Evolutionary conservation across 1,140 invertebrate genomes (phyloP).

Genomic region (Drosophila pandora): DNA sequence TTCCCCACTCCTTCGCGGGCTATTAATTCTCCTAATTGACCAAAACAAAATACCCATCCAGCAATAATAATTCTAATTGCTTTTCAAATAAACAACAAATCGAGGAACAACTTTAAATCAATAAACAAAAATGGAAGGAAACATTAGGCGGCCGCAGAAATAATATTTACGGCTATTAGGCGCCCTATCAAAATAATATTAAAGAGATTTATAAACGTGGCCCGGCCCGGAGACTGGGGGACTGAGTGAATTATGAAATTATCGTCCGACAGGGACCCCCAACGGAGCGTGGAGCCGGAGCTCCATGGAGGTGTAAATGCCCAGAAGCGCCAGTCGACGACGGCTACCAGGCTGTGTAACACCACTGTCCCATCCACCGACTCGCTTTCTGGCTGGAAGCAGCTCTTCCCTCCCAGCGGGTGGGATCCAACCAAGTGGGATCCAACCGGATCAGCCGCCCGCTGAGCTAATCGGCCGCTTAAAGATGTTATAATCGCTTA

Average conservation of each 20-base stretch:
- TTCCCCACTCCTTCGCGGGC: constrained; percentile 11
- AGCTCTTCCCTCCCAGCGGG: constrained; percentile 37
- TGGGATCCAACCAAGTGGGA: constrained; percentile 9
- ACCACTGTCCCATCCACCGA: constrained; percentile 7
- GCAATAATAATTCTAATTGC: constrained; percentile 82
- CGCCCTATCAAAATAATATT: constrained; percentile 82
- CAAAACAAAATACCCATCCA: constrained; percentile 40
- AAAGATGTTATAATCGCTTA: constrained; percentile 82
- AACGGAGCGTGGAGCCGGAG: constrained; percentile 35
- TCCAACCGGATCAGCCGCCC: constrained; percentile 35
- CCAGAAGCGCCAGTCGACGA: constrained; percentile 61
- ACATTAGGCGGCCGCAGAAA: constrained; percentile 62
- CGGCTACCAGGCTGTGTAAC: constrained; percentile 44
- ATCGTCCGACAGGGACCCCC: constrained; percentile 47
- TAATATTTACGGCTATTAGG: constrained; percentile 80
- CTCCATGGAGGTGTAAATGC: constrained; percentile 63
- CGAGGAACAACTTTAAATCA: constrained; percentile 31
- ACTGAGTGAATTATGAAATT: constrained; percentile 73
- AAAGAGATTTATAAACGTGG: constrained; percentile 75
- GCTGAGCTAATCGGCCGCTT: constrained; percentile 78
- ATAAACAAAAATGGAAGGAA: constrained; percentile 61
- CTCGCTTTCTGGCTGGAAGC: constrained; percentile 19
- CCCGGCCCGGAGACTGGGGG: background rate
- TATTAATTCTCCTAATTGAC: constrained; percentile 51
- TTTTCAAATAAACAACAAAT: constrained; percentile 77